phyloP scores from a whole-genome alignment of 2,797 vertebrate species.

The Novumbra hubbsi region DNA sequence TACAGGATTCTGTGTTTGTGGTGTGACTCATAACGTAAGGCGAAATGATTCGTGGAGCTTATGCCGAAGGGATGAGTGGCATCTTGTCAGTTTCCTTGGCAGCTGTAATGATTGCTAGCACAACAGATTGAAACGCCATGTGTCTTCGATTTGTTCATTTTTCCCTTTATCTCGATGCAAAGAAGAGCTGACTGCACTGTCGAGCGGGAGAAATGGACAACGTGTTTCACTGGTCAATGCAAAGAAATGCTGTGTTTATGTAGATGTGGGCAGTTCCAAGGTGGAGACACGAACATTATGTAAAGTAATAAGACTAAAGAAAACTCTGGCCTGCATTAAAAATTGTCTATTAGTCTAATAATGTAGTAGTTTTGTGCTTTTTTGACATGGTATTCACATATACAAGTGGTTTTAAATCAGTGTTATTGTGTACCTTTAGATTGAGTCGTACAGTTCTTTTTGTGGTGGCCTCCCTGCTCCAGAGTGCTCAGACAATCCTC shows the following conservation, averaged over 20 bases:
- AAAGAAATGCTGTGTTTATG: neutral
- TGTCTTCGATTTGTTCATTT: slow-evolving; percentile 37
- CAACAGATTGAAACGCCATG: slow-evolving; percentile 34
- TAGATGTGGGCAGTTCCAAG: neutral
- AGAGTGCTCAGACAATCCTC: slow-evolving; percentile 91
- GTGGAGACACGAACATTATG: no score
- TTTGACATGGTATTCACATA: no score
- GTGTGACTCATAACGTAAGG: neutral
- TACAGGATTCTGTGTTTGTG: neutral
- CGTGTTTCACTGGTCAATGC: no score
- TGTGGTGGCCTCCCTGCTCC: slow-evolving; percentile 93
- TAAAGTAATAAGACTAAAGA: no score
- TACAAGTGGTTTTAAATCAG: neutral
- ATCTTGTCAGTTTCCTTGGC: slow-evolving; percentile 16
- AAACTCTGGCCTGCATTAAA: no score
- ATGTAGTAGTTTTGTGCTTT: no score
- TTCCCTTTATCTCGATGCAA: neutral
- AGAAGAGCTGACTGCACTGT: neutral
- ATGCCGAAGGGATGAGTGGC: slow-evolving; percentile 6
- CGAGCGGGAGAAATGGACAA: no score
- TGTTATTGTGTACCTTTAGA: slow-evolving; percentile 60
- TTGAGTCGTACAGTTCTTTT: slow-evolving; percentile 91
- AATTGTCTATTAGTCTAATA: no score
- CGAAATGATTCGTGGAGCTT: slow-evolving; percentile 19
- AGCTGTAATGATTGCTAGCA: slow-evolving; percentile 39